Percentiles rank a stretch among this genome's conserved stretches.
phyloP scores from a whole-genome alignment of 2,797 vertebrate genomes.

The Diplodus sargus region DNA sequence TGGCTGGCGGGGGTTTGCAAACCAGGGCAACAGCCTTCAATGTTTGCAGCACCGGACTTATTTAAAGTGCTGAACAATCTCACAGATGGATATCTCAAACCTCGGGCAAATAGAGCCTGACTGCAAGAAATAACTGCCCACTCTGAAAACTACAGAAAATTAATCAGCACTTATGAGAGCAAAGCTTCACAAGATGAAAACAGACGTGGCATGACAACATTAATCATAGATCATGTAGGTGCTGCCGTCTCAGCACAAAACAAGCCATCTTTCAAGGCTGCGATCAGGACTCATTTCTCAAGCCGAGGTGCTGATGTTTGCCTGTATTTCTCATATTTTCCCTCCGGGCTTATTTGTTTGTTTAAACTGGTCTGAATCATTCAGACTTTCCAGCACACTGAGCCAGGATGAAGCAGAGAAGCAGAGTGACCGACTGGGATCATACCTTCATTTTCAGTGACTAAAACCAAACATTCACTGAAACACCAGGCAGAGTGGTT shows the following conservation, averaged over 20 bases:
- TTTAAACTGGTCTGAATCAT: constrained; percentile 66
- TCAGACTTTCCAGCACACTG: constrained; percentile 72
- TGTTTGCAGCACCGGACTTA: not conserved
- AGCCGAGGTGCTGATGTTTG: constrained; percentile 56
- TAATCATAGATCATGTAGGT: constrained; percentile 55
- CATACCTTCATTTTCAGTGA: constrained; percentile 36
- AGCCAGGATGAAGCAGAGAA: constrained; percentile 64
- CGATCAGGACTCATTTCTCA: constrained; percentile 52
- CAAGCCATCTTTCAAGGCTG: constrained; percentile 54
- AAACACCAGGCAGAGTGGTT: constrained; percentile 30
- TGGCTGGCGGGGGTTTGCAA: not conserved
- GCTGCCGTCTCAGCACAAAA: constrained; percentile 60
- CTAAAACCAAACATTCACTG: constrained; percentile 52
- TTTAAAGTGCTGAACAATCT: constrained; percentile 26
- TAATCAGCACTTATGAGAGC: constrained; percentile 39
- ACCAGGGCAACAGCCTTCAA: not conserved
- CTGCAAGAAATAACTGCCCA: constrained; percentile 43
- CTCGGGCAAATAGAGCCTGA: constrained; percentile 23
- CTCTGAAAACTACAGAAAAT: constrained; percentile 52
- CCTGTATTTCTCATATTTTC: constrained; percentile 55
- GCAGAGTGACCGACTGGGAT: constrained; percentile 39
- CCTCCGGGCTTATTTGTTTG: constrained; percentile 74
- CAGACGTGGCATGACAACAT: constrained; percentile 36
- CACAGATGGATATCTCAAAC: constrained; percentile 29
- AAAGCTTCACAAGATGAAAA: constrained; percentile 43